Conservation (phyloP, 2,113 vertebrate species). For the Cyprinodon tularosa region DNA sequence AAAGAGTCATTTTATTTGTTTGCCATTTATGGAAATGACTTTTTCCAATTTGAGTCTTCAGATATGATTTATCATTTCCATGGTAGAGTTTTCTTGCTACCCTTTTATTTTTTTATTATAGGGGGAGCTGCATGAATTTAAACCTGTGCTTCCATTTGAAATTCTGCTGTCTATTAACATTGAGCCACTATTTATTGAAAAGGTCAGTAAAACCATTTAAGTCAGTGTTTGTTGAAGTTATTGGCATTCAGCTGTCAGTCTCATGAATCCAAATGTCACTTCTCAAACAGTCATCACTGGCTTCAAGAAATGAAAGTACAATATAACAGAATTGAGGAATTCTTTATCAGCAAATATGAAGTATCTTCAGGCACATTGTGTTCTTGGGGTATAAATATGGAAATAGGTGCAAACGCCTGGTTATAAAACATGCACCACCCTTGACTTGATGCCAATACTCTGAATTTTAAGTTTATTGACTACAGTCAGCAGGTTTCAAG, state of each 20-base stretch:
- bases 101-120: not conserved
- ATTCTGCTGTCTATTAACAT: constrained; percentile 1
- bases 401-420: not conserved
- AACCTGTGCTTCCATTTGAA: constrained; percentile 13
- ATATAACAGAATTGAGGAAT: constrained; percentile 11
- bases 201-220: not conserved
- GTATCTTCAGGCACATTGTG: not conserved
- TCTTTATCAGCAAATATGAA: not conserved
- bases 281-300: constrained; percentile 3
- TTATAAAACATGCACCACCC: not conserved
- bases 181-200: not conserved
- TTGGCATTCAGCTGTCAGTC: constrained; percentile 22
- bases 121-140: constrained; percentile 9
- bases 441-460: not conserved
- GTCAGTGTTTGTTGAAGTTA: not conserved
- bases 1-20: constrained; percentile 16
- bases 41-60: constrained; percentile 7
- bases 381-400: not conserved
- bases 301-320: constrained; percentile 12
- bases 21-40: constrained; percentile 19
- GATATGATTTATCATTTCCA: constrained; percentile 1
- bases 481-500: too few relatives aligned
- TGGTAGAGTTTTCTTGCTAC: not conserved
- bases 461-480: too few relatives aligned
- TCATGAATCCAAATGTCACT: constrained; percentile 16